Evolutionary conservation across 1,140 invertebrate genomes (phyloP), one percentile per base, ranked within the genome.

Genomic region (Meteorus sp.): DNA sequence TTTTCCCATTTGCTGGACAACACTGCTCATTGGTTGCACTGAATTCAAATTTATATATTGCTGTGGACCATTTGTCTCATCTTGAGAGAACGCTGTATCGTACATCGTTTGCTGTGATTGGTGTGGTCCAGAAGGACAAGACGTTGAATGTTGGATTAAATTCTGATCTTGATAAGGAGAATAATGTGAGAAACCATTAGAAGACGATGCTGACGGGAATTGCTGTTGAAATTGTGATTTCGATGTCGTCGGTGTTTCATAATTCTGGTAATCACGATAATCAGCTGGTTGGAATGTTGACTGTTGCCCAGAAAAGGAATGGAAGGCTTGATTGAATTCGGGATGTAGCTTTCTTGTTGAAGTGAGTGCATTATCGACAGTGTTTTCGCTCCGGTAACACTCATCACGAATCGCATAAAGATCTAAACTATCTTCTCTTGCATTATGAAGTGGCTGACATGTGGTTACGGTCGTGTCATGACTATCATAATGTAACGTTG

Each of bases 351-450:
- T 78, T 7, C 75, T 63, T 22, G 74, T 65, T 37, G 75, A 76
- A 29, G 75, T 80, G 4, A 75, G 68, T 29, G 75, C 76, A 33
- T 75, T 80, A 3, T 73, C 68, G 19, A 62, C 61, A 29, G 62
- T 62, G 13, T 78, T 75, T 11, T 89, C 83, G 63, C 85, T 82
- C 1, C 84, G 83, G 68, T 89, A 90, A 56, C 87, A 85, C 56
- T 86, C 85, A 59, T 88, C 87, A 25, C 87, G 78, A 60, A 87
- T 86, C 9, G 83, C 81, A 66, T 88, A 89, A 41, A 89, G 73
- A 66, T 87, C 85, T 9, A 86, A 71, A 31, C 85, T 85, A 63
- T 87, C 85, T 60, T 88, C 85, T 29, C 84, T 67, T 2, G 79
- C 77, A n/a, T 61, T 57, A 25, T 84, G 83, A 11, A 86, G 81